Evolutionary conservation across 2,888 invertebrate genomes (phyloP).

Genomic region (Xanthia icteritia): DNA sequence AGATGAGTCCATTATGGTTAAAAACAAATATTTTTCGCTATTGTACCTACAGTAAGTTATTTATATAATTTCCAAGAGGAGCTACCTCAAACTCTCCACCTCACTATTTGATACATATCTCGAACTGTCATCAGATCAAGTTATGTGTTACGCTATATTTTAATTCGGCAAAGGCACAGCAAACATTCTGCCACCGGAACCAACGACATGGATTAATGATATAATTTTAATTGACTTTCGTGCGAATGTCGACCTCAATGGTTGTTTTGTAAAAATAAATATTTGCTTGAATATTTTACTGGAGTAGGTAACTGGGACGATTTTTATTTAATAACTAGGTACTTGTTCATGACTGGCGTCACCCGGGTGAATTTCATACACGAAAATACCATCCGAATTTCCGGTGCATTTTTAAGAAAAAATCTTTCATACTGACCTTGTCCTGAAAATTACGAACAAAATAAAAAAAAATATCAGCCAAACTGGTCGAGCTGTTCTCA

Average conservation of each 20-base stretch:
- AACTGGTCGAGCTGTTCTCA: no score
- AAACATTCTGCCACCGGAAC: slow-evolving; percentile 61
- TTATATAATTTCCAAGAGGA: background rate
- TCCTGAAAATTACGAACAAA: no score
- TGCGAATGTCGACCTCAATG: slow-evolving; percentile 43
- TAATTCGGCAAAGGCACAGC: slow-evolving; percentile 63
- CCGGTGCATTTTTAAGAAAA: no score
- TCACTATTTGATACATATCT: slow-evolving; percentile 56
- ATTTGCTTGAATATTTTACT: slow-evolving; percentile 20
- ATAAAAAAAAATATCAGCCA: no score
- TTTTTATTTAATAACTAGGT: slow-evolving; percentile 1
- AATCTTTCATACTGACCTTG: no score
- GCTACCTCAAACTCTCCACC: slow-evolving; percentile 36
- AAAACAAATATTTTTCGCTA: background rate
- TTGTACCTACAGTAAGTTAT: background rate
- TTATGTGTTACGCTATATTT: slow-evolving; percentile 64
- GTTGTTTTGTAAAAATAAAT: slow-evolving; percentile 30
- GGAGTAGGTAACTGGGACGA: slow-evolving; percentile 5
- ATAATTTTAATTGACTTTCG: slow-evolving; percentile 71
- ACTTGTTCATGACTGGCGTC: no score
- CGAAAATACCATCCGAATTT: no score
- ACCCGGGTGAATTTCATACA: no score
- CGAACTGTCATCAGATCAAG: slow-evolving; percentile 62
- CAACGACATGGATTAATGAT: slow-evolving; percentile 71
- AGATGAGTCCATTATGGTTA: no score